These are phyloP conservation scores for Heliconius hewitsoni DNA, from an alignment of 1,140 invertebrate species.

Conservation along the genomic window DNA sequence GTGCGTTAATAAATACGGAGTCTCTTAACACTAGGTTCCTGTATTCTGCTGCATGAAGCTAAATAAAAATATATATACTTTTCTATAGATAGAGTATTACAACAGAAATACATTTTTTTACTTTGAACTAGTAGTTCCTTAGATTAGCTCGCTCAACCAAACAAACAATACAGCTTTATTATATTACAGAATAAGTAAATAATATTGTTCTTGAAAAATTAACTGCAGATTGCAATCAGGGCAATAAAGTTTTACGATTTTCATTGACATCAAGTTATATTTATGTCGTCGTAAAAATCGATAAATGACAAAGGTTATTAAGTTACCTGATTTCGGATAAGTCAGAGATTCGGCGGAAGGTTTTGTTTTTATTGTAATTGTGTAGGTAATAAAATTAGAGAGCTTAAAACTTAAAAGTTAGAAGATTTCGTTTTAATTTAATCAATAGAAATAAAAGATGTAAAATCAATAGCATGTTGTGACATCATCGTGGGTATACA, in stretches of 20 bases:
- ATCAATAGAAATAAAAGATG: not conserved
- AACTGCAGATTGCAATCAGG: slow-evolving; percentile 16
- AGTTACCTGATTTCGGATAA: slow-evolving; percentile 17
- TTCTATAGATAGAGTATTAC: too few relatives aligned
- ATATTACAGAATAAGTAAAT: not conserved
- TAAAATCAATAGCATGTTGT: too few relatives aligned
- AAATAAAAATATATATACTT: too few relatives aligned
- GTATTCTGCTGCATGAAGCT: too few relatives aligned
- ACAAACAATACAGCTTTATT: too few relatives aligned
- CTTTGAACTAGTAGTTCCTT: too few relatives aligned
- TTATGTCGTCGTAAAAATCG: slow-evolving; percentile 22
- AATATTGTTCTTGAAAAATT: not conserved
- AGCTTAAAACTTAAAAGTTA: not conserved
- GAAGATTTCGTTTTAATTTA: not conserved
- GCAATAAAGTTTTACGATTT: slow-evolving; percentile 24
- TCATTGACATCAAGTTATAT: slow-evolving; percentile 28
- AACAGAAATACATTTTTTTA: too few relatives aligned
- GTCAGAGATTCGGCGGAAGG: not conserved
- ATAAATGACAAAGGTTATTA: slow-evolving; percentile 19
- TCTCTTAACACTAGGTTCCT: too few relatives aligned
- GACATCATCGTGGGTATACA: too few relatives aligned
- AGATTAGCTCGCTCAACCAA: too few relatives aligned
- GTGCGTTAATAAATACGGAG: too few relatives aligned
- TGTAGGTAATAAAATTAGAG: not conserved
- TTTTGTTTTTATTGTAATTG: slow-evolving; percentile 15